Evolutionary conservation across 2,113 vertebrate species (phyloP), one percentile per base, ranked within the genome.

Genomic region (Gasterosteus nipponicus): DNA sequence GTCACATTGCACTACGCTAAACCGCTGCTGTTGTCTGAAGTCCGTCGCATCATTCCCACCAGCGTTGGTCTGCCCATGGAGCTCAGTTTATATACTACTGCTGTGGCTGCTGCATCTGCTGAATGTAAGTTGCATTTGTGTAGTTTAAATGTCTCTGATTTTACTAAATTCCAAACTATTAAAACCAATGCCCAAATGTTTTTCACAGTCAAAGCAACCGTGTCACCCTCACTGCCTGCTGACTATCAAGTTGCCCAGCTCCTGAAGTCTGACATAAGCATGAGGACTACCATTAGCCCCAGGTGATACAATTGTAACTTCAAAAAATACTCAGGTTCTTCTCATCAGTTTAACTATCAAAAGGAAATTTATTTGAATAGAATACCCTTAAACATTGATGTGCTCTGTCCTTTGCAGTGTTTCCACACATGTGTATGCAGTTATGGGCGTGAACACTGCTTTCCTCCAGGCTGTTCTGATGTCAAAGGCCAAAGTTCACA

Each of bases 361-460:
- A 79, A 69, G 35, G 0, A 26, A 53, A 16, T 59, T 12, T 41
- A 16, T 56, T 69, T 0, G 11, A 4, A 16, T 0, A 62, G 10
- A 42, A 61, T 11, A 33, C 6, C 19, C 8, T 46, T 18, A 49
- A 70, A 41, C 22, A 7, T 33, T n/a, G 1, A 49, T 69, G 9
- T 80, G 49, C 33, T 86, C 14, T 90, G 5, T 66, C 29, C 16
- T 8, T 89, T 93, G 51, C 89, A 97, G 96, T 69, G 19, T 95
- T 10, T 86, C 92, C 1, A 0, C 94, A 42, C 83, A 96, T 35
- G 91, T 90, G 3, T 93, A 94, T 0, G 92, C 87, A 49, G 93
- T 92, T 3, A 95, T 96, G 93, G 95, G 96, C 53, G 83, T 96
- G 69, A 97, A 96, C 71, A 96, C 94, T 7, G 92, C 87, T 38